Evolutionary conservation across 2,113 vertebrate species (phyloP), one percentile per base, ranked within the genome.

Genomic region (Sakesphorus luctuosus): DNA sequence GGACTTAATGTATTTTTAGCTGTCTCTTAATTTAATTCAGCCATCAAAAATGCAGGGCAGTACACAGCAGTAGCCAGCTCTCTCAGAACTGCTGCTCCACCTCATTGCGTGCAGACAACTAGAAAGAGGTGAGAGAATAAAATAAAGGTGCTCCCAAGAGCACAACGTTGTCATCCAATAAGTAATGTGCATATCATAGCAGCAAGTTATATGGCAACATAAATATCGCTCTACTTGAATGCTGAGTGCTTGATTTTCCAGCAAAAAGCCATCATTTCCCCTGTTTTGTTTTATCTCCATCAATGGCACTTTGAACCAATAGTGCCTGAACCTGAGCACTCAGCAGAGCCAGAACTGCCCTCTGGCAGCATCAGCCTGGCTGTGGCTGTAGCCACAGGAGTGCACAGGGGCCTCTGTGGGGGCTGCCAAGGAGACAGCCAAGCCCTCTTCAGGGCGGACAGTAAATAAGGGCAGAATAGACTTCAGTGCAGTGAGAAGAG

Each of bases 341-440:
- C 40, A 36, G 50, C 66, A 67, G 61, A 74, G 84, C 50, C 72
- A 1, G 2, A 18, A 9, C 18, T 63, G 59, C n/a, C 13, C 3
- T 4, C 24, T 25, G 38, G 17, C 47, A 87, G 55, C 55, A 17
- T 7, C 46, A 35, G 43, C 6, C 67, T 38, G 76, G 36, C 84
- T 67, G 46, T 56, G 71, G 52, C 66, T 6, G 1, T 3, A 17
- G 66, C 67, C 40, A 20, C 0, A 10, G 47, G 4, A 0, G 5
- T 2, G 55, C 23, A 17, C 2, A 21, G 40, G 36, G 47, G 16
- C 4, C 1, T 18, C 7, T 46, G 5, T 5, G 44, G 63, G 40
- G 65, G 21, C 62, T 83, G 80, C 58, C 0, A 2, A 58, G 47
- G 59, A 2, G 13, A 28, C 36, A 66, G 59, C 46, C 1, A 6